Conservation (phyloP, 2,797 vertebrate genomes). For the Cryptoprocta ferox region DNA sequence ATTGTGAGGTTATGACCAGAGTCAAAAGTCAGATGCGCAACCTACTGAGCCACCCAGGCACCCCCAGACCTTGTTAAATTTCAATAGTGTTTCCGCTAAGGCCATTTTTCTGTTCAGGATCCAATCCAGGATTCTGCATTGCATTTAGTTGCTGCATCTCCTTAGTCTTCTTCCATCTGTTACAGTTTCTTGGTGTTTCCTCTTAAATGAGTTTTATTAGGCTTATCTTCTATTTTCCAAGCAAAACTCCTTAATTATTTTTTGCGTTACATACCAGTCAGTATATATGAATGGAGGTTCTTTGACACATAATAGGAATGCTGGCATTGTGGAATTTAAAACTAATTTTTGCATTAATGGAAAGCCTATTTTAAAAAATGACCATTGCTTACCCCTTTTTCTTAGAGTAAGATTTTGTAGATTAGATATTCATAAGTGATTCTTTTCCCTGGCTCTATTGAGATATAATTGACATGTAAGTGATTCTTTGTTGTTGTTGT, state of each 20-base stretch:
- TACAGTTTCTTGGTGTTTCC: neutral
- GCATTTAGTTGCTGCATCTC: neutral
- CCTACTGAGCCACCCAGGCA: too few species aligned
- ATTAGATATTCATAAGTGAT: neutral
- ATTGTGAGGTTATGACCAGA: too few species aligned
- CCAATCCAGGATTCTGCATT: neutral
- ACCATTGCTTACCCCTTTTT: neutral
- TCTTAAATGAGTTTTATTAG: conserved; percentile 3
- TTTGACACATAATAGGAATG: neutral
- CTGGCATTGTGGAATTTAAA: neutral
- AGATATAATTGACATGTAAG: conserved; percentile 1
- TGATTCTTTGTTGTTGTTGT: neutral
- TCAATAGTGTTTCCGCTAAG: neutral
- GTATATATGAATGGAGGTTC: neutral
- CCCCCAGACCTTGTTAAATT: neutral
- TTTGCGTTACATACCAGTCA: neutral
- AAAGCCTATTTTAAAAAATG: neutral
- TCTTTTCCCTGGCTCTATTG: neutral
- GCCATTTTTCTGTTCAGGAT: neutral
- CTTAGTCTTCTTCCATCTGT: neutral
- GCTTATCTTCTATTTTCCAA: neutral
- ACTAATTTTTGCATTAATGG: conserved; percentile 10
- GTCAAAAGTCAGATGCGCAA: too few species aligned
- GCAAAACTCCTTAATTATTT: neutral
- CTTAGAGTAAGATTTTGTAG: neutral